Base-by-base conservation (phyloP, 1,140 invertebrate species). In the Polyergus mexicanus region DNA sequence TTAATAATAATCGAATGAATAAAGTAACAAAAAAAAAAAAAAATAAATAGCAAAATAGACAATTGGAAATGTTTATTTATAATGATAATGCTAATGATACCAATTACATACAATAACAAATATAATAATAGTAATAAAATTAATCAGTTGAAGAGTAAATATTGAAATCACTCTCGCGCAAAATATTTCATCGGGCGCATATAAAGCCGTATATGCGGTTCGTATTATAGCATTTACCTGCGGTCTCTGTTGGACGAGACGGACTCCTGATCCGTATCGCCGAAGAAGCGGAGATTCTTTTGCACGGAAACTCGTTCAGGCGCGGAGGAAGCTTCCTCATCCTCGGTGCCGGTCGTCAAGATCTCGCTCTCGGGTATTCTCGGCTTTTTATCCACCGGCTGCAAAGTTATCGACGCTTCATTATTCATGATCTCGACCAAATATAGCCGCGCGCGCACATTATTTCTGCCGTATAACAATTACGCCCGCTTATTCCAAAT, bases 261-360 rank as follows among this genome's bases (percentile, higher is more conserved):
- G 5, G 97, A 97, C 90, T 97, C 97, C 69, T 96, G 95, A 92
- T 98, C 97, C 1, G 97, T 98, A 92, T 98, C 97, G 1, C 97
- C 97, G 93, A 98, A 98, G 95, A 98, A 98, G 44, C 97, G 96
- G 6, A 98, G 95, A 94, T 96, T 97, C 90, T 97, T 97, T 88
- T 95, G 94, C 47, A 93, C 94, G 22, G 93, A 94, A 44, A 91
- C 91, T 78, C 94, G 89, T 88, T 95, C 94, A 38, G 94, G 94
- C 25, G 92, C 92, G 32, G 94, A 93, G 68, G 92, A 94, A 68
- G 91, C 93, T 86, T 94, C 94, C 78, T 95, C 94, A 86, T 95
- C 94, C 92, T 96, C 90, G 87, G 95, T 87, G 91, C 95, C 88
- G 72, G 96, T 94, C 66, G 93, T 95, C 80, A 94, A 86, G 85